These are phyloP conservation scores for Drosophila azteca DNA, from an alignment of 1,140 invertebrate genomes.

Conservation along the genomic window DNA sequence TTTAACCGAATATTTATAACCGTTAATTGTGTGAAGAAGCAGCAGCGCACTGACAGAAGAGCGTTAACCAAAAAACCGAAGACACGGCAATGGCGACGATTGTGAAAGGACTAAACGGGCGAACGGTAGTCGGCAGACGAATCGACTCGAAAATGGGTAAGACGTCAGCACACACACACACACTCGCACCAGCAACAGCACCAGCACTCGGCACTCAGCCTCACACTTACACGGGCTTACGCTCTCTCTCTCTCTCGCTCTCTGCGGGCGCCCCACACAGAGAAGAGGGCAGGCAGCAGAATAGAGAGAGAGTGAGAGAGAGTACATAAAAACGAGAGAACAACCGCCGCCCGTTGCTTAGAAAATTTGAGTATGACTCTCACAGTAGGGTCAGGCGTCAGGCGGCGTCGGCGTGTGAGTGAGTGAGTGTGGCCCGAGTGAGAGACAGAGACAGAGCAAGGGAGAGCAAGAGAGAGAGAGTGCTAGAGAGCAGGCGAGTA, in stretches of 20 bases:
- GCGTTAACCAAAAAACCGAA: constrained; percentile 40
- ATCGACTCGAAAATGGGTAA: constrained; percentile 63
- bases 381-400: constrained; percentile 42
- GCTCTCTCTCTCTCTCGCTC: constrained; percentile 13
- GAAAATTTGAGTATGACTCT: constrained; percentile 37
- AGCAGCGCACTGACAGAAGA: constrained; percentile 18
- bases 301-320: constrained; percentile 25
- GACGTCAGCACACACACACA: constrained; percentile 56
- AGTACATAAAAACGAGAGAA: neutral
- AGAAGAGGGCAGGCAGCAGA: constrained; percentile 28
- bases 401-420: constrained; percentile 72
- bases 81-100: constrained; percentile 77
- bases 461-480: too few relatives aligned
- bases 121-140: constrained; percentile 53
- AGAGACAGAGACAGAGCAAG: too few relatives aligned
- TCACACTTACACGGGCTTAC: neutral
- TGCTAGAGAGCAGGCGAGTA: constrained; percentile 15
- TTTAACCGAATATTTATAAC: constrained; percentile 41
- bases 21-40: constrained; percentile 44
- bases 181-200: constrained; percentile 5
- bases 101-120: constrained; percentile 75
- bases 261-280: constrained; percentile 10
- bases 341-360: constrained; percentile 30
- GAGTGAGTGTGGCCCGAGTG: constrained; percentile 23
- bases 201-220: too few relatives aligned